phyloP scores from a whole-genome alignment of 53 echinoderm and acorn worm genomes.

The Temnopleurus reevesii region DNA sequence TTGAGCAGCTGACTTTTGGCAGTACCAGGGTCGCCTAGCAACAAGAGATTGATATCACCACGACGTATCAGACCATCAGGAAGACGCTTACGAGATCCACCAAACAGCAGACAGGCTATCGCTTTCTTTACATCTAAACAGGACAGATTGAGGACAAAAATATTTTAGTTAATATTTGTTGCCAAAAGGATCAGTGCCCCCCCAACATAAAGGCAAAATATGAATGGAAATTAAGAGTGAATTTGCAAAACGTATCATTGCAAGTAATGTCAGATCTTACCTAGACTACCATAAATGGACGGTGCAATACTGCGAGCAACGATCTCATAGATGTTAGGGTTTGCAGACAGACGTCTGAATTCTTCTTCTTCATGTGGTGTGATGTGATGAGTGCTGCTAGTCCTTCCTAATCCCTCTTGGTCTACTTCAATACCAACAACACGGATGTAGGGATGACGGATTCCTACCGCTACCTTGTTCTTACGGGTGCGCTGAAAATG shows the following conservation, averaged over 20 bases:
- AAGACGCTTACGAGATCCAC: constrained; percentile 92
- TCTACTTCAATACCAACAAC: constrained; percentile 93
- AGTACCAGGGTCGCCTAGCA: constrained; percentile 96
- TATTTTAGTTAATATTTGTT: no score
- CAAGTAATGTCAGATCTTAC: no score
- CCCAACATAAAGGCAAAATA: no score
- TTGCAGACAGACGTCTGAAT: constrained; percentile 82
- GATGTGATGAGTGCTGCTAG: constrained; percentile 68
- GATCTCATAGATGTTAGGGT: constrained; percentile 83
- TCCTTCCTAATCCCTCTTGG: constrained; percentile 79
- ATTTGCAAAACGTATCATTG: no score
- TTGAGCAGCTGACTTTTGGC: constrained; percentile 99
- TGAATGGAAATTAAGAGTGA: no score
- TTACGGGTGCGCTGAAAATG: constrained; percentile 68
- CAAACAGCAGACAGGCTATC: constrained; percentile 91
- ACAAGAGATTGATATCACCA: constrained; percentile 93
- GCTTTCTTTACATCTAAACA: constrained; percentile 90
- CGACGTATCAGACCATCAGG: constrained; percentile 92
- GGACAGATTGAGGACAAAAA: no score
- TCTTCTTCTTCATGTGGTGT: constrained; percentile 92
- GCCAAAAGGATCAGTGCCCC: no score
- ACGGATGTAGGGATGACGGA: constrained; percentile 88
- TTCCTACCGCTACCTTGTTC: constrained; percentile 87
- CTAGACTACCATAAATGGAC: constrained; percentile 91
- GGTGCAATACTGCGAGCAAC: constrained; percentile 91